These are phyloP conservation scores for Aythya baeri DNA, from an alignment of 2,113 vertebrate species.

Conservation along the genomic window DNA sequence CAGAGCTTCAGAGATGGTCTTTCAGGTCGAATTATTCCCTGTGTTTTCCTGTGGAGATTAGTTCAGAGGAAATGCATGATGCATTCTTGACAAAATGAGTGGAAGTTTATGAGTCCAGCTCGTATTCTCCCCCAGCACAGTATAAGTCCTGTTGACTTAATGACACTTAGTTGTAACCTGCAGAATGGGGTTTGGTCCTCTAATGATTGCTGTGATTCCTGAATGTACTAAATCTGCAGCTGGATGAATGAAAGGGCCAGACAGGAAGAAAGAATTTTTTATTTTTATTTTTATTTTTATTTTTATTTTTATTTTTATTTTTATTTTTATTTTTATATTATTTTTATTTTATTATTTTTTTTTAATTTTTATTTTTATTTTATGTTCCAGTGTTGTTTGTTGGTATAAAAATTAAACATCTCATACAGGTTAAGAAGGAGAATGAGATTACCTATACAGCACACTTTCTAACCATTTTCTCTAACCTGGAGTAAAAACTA, in stretches of 20 bases:
- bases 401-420: background rate
- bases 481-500: background rate
- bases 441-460: background rate
- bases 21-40: background rate
- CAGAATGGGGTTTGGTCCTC: background rate
- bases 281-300: background rate
- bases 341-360: background rate
- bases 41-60: background rate
- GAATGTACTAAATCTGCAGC: background rate
- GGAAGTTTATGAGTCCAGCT: background rate
- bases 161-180: background rate
- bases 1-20: background rate
- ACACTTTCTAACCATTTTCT: slow-evolving; percentile 5
- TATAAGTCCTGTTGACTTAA: background rate
- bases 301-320: no score
- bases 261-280: background rate
- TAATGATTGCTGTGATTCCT: background rate
- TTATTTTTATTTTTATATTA: no score
- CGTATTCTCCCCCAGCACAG: background rate
- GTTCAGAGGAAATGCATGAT: background rate
- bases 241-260: background rate
- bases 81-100: background rate
- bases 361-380: background rate
- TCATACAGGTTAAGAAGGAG: background rate
- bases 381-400: background rate